Conservation (phyloP, 2,113 vertebrate genomes). For the Naja naja region DNA sequence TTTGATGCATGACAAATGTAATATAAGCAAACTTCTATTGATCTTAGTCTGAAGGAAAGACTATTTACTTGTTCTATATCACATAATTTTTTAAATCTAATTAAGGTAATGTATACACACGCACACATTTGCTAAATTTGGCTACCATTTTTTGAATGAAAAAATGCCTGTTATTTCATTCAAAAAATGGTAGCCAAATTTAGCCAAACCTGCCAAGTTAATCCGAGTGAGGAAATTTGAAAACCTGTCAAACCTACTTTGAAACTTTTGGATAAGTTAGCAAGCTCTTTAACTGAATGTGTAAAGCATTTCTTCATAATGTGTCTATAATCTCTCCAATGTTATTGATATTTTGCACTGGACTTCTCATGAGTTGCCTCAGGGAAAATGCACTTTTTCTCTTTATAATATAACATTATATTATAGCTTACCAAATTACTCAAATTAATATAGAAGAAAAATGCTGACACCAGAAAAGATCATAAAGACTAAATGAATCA, state of each 20-base stretch:
- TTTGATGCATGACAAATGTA: conserved; percentile 9
- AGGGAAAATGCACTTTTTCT: neutral
- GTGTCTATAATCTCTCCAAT: accelerated
- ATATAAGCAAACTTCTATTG: conserved; percentile 12
- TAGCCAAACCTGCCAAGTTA: neutral
- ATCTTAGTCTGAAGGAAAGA: neutral
- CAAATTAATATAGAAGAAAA: neutral
- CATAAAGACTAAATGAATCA: neutral
- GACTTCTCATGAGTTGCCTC: neutral
- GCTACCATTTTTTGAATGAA: too few species aligned
- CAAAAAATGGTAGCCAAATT: neutral
- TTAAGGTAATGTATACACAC: neutral
- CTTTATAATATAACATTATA: neutral
- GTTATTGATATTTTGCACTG: neutral
- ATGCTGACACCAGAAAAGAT: neutral
- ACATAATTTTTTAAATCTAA: neutral
- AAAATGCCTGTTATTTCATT: neutral
- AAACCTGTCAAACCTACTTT: neutral
- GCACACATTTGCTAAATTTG: too few species aligned
- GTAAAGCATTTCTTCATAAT: neutral
- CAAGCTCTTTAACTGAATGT: conserved; percentile 10
- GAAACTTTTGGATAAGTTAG: neutral
- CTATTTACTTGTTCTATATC: conserved; percentile 7
- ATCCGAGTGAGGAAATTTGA: neutral
- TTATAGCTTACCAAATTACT: neutral